Conservation (phyloP, 2,888 invertebrate species). For the Pseudococcus viburni region DNA sequence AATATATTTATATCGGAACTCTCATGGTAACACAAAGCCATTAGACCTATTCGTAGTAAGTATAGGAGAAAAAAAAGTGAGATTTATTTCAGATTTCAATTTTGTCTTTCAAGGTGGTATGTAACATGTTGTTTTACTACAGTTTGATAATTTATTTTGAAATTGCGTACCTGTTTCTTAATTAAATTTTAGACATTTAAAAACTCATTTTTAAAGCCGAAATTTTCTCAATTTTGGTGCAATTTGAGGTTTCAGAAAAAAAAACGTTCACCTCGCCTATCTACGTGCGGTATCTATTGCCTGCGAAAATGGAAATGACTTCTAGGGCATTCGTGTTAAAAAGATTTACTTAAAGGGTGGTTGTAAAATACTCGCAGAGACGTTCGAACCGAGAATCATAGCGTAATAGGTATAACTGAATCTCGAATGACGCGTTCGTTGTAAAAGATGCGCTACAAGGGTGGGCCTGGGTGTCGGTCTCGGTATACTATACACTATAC, state of each 20-base stretch:
- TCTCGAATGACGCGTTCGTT: slow-evolving; percentile 42
- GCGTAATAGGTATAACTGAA: slow-evolving; percentile 38
- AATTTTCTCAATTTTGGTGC: too few species aligned
- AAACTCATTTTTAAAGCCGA: background rate
- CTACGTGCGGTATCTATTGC: background rate
- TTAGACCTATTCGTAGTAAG: slow-evolving; percentile 38
- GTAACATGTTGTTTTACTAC: background rate
- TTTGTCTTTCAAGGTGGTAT: background rate
- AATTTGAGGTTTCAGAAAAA: background rate
- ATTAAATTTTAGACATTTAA: too few species aligned
- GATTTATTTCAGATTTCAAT: slow-evolving; percentile 47
- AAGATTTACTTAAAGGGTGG: slow-evolving; percentile 39
- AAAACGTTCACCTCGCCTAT: background rate
- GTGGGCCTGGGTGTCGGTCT: background rate
- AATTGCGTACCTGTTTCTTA: background rate
- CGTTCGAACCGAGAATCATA: slow-evolving; percentile 50
- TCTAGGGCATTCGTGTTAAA: slow-evolving; percentile 16
- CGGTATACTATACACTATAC: background rate
- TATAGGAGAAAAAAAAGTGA: background rate
- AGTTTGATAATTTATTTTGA: background rate
- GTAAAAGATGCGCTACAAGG: slow-evolving; percentile 28
- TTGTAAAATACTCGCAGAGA: slow-evolving; percentile 37
- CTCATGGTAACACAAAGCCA: slow-evolving; percentile 5
- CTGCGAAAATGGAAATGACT: slow-evolving; percentile 8
- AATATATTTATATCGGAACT: slow-evolving; percentile 53